These are phyloP conservation scores for Crotophaga sulcirostris DNA, from an alignment of 2,113 vertebrate species.

Conservation along the genomic window DNA sequence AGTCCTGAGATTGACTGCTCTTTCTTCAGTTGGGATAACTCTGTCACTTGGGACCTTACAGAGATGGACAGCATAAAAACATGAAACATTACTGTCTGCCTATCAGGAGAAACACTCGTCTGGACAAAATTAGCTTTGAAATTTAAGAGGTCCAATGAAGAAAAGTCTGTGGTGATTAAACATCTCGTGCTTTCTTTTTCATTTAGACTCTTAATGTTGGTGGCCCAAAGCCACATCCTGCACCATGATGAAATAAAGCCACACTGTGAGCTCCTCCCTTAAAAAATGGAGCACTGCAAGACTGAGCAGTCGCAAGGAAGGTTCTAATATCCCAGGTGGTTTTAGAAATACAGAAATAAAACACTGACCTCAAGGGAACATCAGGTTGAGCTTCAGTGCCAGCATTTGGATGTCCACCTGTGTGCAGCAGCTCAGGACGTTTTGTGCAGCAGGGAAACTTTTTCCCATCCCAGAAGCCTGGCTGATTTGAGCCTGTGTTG, in stretches of 20 bases:
- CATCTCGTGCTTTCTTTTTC: neutral
- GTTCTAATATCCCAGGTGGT: neutral
- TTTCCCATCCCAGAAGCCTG: neutral
- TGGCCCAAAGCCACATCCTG: conserved; percentile 44
- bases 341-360: neutral
- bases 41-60: neutral
- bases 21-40: neutral
- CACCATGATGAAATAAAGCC: neutral
- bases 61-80: neutral
- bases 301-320: neutral
- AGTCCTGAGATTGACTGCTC: neutral
- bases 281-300: neutral
- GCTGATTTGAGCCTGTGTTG: neutral
- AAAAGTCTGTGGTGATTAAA: neutral
- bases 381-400: neutral
- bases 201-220: neutral
- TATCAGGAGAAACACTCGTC: neutral
- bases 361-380: neutral
- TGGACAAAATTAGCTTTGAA: neutral
- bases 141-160: neutral
- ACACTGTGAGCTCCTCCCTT: neutral
- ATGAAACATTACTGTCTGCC: neutral
- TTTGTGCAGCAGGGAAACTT: neutral
- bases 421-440: neutral
- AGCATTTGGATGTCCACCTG: neutral